These are phyloP conservation scores for Drosophila vallismaia DNA, from an alignment of 2,888 invertebrate species.

Conservation along the genomic window DNA sequence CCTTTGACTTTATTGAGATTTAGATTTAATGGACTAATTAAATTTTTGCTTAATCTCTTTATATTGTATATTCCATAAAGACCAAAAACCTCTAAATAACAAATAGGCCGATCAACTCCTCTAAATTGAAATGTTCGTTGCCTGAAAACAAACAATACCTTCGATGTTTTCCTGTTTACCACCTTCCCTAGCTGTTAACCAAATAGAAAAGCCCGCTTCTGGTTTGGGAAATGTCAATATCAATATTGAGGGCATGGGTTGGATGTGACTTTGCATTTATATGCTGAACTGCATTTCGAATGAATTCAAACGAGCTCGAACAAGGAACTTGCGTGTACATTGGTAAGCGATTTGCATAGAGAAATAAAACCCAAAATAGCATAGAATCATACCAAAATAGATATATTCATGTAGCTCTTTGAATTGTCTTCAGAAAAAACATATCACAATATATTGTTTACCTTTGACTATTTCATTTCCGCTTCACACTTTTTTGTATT, in stretches of 20 bases:
- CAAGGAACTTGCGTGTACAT: conserved; percentile 26
- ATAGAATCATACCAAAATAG: conserved; percentile 3
- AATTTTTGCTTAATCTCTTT: not conserved
- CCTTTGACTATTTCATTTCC: not conserved
- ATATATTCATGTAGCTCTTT: not conserved
- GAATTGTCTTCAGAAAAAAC: not conserved
- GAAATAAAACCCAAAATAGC: conserved; percentile 1
- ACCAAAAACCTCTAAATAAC: not conserved
- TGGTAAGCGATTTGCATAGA: conserved; percentile 29
- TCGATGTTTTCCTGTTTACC: not conserved
- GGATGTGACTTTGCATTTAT: conserved; percentile 18
- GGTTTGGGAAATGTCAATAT: conserved; percentile 16
- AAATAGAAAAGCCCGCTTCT: conserved; percentile 22
- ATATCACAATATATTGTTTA: not conserved
- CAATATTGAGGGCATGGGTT: conserved; percentile 5
- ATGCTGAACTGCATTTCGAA: conserved; percentile 21
- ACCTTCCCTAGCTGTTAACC: not conserved
- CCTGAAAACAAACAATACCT: not conserved
- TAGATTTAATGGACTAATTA: not conserved
- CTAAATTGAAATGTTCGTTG: not conserved
- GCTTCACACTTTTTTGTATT: not conserved
- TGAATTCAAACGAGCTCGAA: conserved; percentile 16
- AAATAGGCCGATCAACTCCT: not conserved
- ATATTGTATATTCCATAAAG: not conserved
- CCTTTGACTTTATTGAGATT: not conserved